Evolutionary conservation across 1,140 invertebrate genomes (phyloP).

Genomic region (Eriocheir sinensis): DNA sequence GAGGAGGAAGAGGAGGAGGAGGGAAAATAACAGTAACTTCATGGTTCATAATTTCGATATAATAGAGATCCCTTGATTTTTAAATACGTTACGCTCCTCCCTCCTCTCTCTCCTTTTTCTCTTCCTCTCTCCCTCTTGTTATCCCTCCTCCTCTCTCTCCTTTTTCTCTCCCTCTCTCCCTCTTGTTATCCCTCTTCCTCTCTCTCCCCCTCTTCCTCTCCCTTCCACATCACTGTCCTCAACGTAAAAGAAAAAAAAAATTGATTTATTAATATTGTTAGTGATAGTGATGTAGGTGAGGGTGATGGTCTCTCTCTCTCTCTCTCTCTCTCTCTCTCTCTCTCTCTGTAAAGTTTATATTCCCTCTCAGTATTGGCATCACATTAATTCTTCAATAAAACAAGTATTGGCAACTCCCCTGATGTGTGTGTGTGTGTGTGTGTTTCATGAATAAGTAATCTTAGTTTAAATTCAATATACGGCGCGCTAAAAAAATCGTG

Average conservation of each 20-base stretch:
- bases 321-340: conserved; percentile 49
- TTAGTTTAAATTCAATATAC: too few species aligned
- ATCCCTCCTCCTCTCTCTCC: background rate
- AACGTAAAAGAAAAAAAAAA: background rate
- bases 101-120: too few species aligned
- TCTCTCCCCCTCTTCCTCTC: conserved; percentile 44
- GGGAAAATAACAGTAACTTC: background rate
- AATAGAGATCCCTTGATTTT: too few species aligned
- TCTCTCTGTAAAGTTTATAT: background rate
- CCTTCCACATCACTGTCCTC: background rate
- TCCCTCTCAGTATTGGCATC: background rate
- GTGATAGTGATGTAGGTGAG: background rate
- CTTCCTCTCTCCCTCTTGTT: background rate
- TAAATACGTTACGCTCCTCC: too few species aligned
- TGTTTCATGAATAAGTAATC: background rate
- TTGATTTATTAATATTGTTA: background rate
- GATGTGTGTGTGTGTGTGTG: conserved; percentile 12
- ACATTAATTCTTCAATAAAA: conserved; percentile 18
- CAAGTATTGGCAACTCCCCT: background rate
- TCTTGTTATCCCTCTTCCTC: conserved; percentile 33
- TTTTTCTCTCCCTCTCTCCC: background rate
- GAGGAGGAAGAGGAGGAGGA: background rate
- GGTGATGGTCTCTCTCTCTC: conserved; percentile 38
- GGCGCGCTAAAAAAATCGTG: too few species aligned
- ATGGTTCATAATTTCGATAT: too few species aligned